Evolutionary conservation across 2,888 invertebrate genomes (phyloP), one percentile per base, ranked within the genome.

Genomic region (Aphidoletes aphidimyza): DNA sequence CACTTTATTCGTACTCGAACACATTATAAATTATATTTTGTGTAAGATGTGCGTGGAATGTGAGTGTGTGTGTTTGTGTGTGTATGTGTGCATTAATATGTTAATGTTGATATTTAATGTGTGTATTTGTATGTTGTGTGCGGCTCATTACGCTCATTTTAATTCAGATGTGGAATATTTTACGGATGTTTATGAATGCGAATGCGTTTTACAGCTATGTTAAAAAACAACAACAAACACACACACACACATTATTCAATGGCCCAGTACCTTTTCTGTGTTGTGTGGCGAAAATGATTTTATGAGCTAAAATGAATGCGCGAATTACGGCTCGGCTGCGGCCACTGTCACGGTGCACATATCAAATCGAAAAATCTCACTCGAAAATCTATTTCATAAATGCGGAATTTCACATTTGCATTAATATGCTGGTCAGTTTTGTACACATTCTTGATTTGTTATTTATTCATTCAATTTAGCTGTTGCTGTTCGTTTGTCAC

Each of bases 161-260:
- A 69, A 69, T 30, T 69, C 69, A 69, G 69, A 69, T 69, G 34
- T 69, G 69, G 69, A 69, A 69, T 69, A 69, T 69, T 69, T 30
- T 34, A 30, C 30, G 69, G 30, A 69, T 69, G 11, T 34, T 69
- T 69, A 14, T 69, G 69, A 69, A 30, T 69, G 69, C 34, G 69
- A 69, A 69, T 69, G 26, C 30, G 14, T 69, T 69, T 69, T 69
- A 69, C 69, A 69, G 69, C 69, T 69, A 69, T 30, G 69, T 69
- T 34, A 8, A 22, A 30, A 30, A 30, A n/a, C n/a, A n/a, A n/a
- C n/a, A n/a, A n/a, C n/a, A n/a, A n/a, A n/a, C n/a, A n/a, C n/a
- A n/a, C n/a, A n/a, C n/a, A n/a, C n/a, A n/a, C n/a, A n/a, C n/a
- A n/a, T n/a, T n/a, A n/a, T n/a, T n/a, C n/a, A 69, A 69, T 69